These are phyloP conservation scores for Crotalus tigris DNA, from an alignment of 2,113 vertebrate genomes.

Conservation along the genomic window DNA sequence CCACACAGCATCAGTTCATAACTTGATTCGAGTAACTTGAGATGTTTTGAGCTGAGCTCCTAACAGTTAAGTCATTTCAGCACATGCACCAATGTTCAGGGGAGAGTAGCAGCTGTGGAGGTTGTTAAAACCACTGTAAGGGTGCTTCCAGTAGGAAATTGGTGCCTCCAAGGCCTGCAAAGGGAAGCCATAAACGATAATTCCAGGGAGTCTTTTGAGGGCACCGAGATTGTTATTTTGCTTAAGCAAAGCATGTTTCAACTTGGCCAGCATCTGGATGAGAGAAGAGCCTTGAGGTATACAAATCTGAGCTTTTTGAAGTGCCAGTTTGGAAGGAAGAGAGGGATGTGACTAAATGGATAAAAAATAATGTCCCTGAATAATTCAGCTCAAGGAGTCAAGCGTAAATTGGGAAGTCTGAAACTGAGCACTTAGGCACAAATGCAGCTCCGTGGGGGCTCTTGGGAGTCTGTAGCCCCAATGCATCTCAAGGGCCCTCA, in stretches of 20 bases:
- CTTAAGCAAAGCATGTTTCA: constrained; percentile 14
- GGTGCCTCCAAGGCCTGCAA: neutral
- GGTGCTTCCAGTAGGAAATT: constrained; percentile 2
- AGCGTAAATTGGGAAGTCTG: neutral
- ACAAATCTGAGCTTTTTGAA: neutral
- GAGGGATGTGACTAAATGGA: neutral
- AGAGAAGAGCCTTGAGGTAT: neutral
- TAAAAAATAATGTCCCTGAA: neutral
- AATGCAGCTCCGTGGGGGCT: neutral
- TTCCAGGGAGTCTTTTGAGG: neutral
- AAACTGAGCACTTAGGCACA: neutral
- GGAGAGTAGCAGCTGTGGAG: neutral
- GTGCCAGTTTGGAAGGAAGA: neutral
- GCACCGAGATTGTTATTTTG: neutral
- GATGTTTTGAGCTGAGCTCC: neutral
- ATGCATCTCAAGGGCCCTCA: neutral
- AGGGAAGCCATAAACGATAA: neutral
- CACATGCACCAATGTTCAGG: neutral
- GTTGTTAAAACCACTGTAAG: neutral
- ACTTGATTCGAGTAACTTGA: neutral
- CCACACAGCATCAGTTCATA: neutral
- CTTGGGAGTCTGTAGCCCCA: neutral
- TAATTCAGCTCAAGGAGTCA: neutral
- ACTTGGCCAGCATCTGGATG: neutral
- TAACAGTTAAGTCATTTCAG: neutral